Evolutionary conservation across 2,888 invertebrate genomes (phyloP).

Genomic region (Hyalella azteca): DNA sequence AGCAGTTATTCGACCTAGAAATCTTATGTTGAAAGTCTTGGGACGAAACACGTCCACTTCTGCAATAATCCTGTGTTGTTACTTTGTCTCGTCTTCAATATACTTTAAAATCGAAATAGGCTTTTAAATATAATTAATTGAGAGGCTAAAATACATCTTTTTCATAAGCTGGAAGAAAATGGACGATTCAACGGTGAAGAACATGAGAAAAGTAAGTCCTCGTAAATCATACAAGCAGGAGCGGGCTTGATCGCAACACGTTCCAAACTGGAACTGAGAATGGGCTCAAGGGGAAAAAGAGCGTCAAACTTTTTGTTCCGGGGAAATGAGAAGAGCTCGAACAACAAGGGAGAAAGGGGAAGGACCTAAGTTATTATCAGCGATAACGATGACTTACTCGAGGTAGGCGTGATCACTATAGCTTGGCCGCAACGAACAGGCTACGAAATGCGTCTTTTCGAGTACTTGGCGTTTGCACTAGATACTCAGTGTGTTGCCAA

Average conservation of each 20-base stretch:
- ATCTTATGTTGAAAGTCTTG: no score
- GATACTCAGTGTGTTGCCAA: no score
- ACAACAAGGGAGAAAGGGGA: constrained; percentile 35
- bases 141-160: no score
- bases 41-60: no score
- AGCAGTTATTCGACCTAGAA: no score
- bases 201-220: no score
- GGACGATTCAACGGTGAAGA: no score
- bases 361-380: constrained; percentile 33
- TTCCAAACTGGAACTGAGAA: constrained; percentile 14
- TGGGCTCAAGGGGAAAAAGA: constrained; percentile 20
- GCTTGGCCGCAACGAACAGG: background rate
- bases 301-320: constrained; percentile 6
- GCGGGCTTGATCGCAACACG: background rate
- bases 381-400: constrained; percentile 35
- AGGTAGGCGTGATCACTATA: constrained; percentile 37
- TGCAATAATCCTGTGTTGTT: no score
- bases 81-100: no score
- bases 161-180: no score
- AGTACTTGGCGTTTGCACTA: background rate
- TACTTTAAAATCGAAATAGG: no score
- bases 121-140: no score
- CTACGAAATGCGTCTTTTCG: background rate
- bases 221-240: constrained; percentile 2
- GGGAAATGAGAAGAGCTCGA: constrained; percentile 35